Evolutionary conservation across 1,140 invertebrate species (phyloP).

Genomic region (Ceratitis capitata): DNA sequence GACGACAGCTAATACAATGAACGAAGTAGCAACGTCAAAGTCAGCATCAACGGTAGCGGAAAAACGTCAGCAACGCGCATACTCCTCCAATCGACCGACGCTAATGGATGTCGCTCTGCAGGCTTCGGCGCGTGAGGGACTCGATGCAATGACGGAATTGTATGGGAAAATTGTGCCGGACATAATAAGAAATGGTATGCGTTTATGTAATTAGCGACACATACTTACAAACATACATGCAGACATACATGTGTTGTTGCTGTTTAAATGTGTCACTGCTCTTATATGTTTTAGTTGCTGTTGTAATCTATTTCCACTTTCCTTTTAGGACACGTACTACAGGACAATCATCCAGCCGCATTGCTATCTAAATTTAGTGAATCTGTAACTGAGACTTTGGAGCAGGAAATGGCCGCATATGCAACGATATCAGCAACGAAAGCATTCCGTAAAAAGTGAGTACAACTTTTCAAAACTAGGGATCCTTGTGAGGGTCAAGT

Average conservation of each 20-base stretch:
- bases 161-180: constrained; percentile 60
- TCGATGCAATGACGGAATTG: constrained; percentile 60
- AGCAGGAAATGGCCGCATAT: constrained; percentile 61
- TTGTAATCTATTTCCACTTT: not conserved
- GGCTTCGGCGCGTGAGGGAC: constrained; percentile 58
- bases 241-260: not conserved
- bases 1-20: not conserved
- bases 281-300: not conserved
- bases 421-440: constrained; percentile 61
- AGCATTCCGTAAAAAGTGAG: constrained; percentile 64
- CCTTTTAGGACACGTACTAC: constrained; percentile 57
- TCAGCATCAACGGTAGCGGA: not conserved
- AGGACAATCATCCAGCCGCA: constrained; percentile 62
- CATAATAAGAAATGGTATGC: constrained; percentile 60
- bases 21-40: not conserved
- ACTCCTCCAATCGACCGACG: constrained; percentile 44
- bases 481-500: no score
- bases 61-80: constrained; percentile 8
- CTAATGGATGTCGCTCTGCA: constrained; percentile 61
- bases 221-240: not conserved
- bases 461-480: no score
- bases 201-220: not conserved
- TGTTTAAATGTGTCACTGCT: not conserved
- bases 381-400: constrained; percentile 52
- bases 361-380: constrained; percentile 61